Base-by-base conservation (phyloP, 1,140 invertebrate genomes). In the Calycopis cecrops region DNA sequence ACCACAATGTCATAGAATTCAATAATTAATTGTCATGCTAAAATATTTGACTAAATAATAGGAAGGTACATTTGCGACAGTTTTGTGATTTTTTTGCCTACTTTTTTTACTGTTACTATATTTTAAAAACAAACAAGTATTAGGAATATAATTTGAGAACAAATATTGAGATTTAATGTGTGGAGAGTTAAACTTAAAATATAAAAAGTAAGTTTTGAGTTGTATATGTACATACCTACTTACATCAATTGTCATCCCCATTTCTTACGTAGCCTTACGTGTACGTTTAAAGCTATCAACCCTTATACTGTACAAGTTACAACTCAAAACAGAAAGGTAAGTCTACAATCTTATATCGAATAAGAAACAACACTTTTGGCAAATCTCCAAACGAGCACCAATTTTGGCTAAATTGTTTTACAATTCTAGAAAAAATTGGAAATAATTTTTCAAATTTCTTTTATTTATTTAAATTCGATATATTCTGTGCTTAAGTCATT, bases 351-450 rank as follows among this genome's bases (percentile, higher is more conserved):
- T 16, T 16, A 44, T 40, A 28, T 42, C 12, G 10, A 42, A 52
- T 52, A 42, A 42, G 9, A 18, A 12, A 33, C 38, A 40, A 40
- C 17, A 52, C 11, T 40, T 67, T 71, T 71, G 69, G 65, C 68
- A 71, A 67, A 63, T 60, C 63, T 48, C 59, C 57, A 62, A 59
- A 64, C 59, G 62, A 73, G 67, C 65, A 70, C 67, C 67, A 63
- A 73, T 64, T 69, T 73, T 70, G 70, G 70, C 70, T 67, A 70
- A 56, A 60, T 60, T 62, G 51, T 54, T 58, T 49, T 28, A 56
- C 21, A 61, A 33, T 54, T 50, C 38, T 44, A 51, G 28, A 44
- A 37, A 40, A 50, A 48, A 55, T 52, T 28, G 34, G 28, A 35
- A n/a, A 49, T 49, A 34, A 28, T 49, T 49, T 33, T 49, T 49